Conservation (phyloP, 2,797 vertebrate species). For the Anolis apletophallus region DNA sequence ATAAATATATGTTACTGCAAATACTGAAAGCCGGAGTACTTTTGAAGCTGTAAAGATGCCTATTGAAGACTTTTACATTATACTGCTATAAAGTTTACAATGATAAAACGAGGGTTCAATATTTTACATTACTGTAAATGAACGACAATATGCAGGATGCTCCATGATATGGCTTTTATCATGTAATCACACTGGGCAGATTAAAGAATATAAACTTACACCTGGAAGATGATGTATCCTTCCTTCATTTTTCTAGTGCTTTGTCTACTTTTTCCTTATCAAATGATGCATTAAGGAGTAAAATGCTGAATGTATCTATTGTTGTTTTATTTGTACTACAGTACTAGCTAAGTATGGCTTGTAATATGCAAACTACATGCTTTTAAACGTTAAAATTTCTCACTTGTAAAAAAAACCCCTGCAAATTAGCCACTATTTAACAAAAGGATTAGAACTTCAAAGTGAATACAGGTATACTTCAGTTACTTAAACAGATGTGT, state of each 20-base stretch:
- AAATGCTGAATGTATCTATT: too few relatives aligned
- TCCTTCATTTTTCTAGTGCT: too few relatives aligned
- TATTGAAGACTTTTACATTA: neutral
- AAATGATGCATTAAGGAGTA: too few relatives aligned
- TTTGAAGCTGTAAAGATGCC: neutral
- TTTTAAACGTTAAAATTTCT: neutral
- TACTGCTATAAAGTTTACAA: neutral
- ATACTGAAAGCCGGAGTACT: neutral
- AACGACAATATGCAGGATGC: neutral
- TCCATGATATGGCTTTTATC: neutral
- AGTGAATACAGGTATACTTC: neutral
- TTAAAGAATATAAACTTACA: neutral
- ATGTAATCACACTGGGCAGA: neutral
- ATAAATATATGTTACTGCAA: neutral
- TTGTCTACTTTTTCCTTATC: too few relatives aligned
- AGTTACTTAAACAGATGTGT: too few relatives aligned
- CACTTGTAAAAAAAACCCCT: neutral
- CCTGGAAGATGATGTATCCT: too few relatives aligned
- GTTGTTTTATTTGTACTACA: too few relatives aligned
- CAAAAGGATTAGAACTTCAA: neutral
- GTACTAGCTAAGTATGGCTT: too few relatives aligned
- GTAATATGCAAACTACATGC: neutral
- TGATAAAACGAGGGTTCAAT: neutral
- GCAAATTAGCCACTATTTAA: neutral
- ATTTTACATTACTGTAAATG: neutral